phyloP scores from a whole-genome alignment of 2,797 vertebrate species.

The Hydrophis major region DNA sequence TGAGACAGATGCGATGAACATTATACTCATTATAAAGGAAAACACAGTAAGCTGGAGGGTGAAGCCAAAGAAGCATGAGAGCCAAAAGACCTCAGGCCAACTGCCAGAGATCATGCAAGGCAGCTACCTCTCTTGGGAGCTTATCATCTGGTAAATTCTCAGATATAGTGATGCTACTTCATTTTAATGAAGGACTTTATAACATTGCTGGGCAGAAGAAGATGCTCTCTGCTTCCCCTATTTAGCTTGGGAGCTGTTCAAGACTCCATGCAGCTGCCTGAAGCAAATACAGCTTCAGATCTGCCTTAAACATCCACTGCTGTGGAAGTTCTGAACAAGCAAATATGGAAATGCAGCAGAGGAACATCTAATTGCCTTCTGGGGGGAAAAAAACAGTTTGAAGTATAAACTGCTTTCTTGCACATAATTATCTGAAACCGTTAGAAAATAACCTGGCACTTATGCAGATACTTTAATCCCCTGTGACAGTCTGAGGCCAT shows the following conservation, averaged over 20 bases:
- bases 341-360: not conserved
- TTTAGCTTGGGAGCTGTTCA: not conserved
- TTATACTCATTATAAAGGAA: not conserved
- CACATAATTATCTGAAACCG: not conserved
- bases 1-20: not conserved
- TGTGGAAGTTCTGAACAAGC: not conserved
- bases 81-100: not conserved
- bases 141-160: not conserved
- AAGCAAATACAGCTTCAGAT: not conserved
- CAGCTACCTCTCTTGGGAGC: not conserved
- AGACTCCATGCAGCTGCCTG: not conserved
- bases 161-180: not conserved
- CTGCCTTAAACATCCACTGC: not conserved
- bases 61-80: conserved; percentile 10
- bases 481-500: not conserved
- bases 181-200: not conserved
- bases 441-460: not conserved
- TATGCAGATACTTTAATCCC: not conserved
- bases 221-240: not conserved
- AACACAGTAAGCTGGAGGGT: not conserved
- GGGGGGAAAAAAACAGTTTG: not conserved
- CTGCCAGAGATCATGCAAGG: not conserved
- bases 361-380: not conserved
- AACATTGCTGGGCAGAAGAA: not conserved
- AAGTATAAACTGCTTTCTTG: not conserved